These are phyloP conservation scores for Scelioninae gen. 1 DNA, from an alignment of 2,888 invertebrate species.

Conservation along the genomic window DNA sequence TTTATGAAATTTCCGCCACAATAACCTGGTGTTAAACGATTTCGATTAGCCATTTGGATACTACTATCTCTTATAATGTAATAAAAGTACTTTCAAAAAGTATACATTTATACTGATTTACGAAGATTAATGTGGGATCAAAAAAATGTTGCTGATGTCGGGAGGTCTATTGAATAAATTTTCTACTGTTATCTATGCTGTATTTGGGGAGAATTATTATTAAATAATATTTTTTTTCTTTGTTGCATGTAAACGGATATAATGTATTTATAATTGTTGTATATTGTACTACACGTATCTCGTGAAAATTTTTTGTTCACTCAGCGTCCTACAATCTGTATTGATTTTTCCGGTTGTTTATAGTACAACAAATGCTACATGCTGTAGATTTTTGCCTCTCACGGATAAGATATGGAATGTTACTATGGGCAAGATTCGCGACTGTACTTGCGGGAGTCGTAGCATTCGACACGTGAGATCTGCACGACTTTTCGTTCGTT, in stretches of 20 bases:
- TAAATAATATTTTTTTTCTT: conserved; percentile 8
- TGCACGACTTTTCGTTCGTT: conserved; percentile 75
- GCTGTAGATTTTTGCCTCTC: conserved; percentile 53
- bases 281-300: conserved; percentile 18
- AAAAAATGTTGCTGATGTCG: too few species aligned
- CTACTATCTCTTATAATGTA: too few species aligned
- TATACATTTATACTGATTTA: too few species aligned
- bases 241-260: not conserved
- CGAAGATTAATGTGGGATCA: too few species aligned
- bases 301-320: conserved; percentile 14
- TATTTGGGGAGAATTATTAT: not conserved
- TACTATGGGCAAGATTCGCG: conserved; percentile 63
- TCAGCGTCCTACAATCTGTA: conserved; percentile 33
- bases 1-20: too few species aligned
- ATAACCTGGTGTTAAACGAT: too few species aligned
- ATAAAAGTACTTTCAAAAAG: too few species aligned
- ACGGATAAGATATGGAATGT: conserved; percentile 65
- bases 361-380: conserved; percentile 41
- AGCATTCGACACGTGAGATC: conserved; percentile 67
- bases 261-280: conserved; percentile 38
- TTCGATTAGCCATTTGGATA: too few species aligned
- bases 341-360: conserved; percentile 54
- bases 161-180: too few species aligned
- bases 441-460: conserved; percentile 57
- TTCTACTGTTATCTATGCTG: too few species aligned